A percentile compares a stretch with the other conserved stretches of the same genome.
These are phyloP conservation scores for Acronicta leporina DNA, from an alignment of 2,888 invertebrate genomes.

Conservation along the genomic window DNA sequence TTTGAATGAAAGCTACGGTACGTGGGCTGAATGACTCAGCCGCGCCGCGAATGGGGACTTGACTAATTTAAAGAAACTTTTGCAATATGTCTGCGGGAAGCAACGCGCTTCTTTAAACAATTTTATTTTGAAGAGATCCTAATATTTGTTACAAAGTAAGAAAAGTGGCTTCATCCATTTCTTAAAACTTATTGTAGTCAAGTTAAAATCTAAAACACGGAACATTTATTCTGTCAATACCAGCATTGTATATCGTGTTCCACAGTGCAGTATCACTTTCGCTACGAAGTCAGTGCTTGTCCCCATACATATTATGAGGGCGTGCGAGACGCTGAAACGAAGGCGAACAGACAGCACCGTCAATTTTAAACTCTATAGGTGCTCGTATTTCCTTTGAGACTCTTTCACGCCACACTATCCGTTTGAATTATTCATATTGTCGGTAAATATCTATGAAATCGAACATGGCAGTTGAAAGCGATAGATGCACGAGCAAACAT, in stretches of 20 bases:
- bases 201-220: neutral
- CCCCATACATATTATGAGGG: slow-evolving; percentile 25
- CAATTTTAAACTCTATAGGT: slow-evolving; percentile 81
- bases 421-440: slow-evolving; percentile 83
- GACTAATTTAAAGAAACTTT: slow-evolving; percentile 61
- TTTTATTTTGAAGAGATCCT: slow-evolving; percentile 12
- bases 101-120: slow-evolving; percentile 27
- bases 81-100: slow-evolving; percentile 32
- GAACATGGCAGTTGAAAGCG: slow-evolving; percentile 70
- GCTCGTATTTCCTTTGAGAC: slow-evolving; percentile 83
- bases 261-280: slow-evolving; percentile 17
- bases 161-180: neutral
- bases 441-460: slow-evolving; percentile 79
- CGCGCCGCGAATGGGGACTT: slow-evolving; percentile 37
- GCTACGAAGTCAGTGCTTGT: slow-evolving; percentile 16
- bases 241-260: slow-evolving; percentile 1
- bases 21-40: slow-evolving; percentile 65
- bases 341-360: slow-evolving; percentile 63
- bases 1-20: slow-evolving; percentile 70
- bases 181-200: neutral
- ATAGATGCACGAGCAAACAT: slow-evolving; percentile 49
- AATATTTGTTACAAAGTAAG: neutral
- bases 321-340: slow-evolving; percentile 40
- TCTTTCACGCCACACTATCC: slow-evolving; percentile 77
- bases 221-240: slow-evolving; percentile 5